Conservation (phyloP, 2,113 vertebrate genomes). For the Plestiodon gilberti region DNA sequence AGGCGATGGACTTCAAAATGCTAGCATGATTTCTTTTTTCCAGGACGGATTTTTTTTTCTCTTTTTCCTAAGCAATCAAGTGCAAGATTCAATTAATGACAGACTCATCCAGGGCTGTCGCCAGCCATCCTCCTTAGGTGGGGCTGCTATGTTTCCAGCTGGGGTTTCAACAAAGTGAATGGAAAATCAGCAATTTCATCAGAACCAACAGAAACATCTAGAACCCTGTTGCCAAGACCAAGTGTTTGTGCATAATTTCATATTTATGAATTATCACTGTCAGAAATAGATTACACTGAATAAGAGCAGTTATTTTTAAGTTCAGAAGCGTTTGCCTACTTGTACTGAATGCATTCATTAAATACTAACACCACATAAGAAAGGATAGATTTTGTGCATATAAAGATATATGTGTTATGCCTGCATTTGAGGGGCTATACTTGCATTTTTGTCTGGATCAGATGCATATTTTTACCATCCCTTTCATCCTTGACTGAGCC, state of each 20-base stretch:
- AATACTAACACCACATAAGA: neutral
- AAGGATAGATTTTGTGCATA: no score
- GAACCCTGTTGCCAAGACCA: neutral
- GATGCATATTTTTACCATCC: neutral
- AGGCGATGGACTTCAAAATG: conserved; percentile 24
- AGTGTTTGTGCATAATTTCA: neutral
- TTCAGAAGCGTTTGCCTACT: neutral
- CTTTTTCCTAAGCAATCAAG: conserved; percentile 42
- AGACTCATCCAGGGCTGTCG: neutral
- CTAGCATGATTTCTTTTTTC: conserved; percentile 30
- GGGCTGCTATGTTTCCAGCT: neutral
- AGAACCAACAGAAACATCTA: neutral
- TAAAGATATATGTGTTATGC: neutral
- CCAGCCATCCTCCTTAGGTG: neutral
- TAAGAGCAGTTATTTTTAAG: neutral
- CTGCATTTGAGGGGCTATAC: neutral
- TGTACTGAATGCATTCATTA: neutral
- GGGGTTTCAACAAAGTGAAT: neutral
- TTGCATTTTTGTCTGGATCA: neutral
- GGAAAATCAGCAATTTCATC: neutral
- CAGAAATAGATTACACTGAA: neutral
- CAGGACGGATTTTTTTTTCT: conserved; percentile 9
- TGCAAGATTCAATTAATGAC: conserved; percentile 24
- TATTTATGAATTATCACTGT: neutral
- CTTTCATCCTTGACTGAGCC: neutral